phyloP scores from a whole-genome alignment of 2,888 invertebrate genomes.

The Phlogophora meticulosa region DNA sequence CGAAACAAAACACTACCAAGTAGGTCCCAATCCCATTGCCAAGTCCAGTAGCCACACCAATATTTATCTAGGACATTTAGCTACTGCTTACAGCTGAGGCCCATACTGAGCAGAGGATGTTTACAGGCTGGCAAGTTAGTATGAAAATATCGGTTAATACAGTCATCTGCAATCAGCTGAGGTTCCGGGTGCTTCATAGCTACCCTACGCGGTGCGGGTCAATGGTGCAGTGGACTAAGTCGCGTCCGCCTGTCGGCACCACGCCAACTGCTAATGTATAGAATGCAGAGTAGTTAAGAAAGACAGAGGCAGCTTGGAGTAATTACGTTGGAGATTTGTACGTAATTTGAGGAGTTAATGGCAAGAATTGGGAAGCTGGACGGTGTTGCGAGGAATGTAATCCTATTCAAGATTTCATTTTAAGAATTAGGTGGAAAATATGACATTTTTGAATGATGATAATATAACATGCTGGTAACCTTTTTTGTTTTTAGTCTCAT shows the following conservation, averaged over 20 bases:
- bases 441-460: not conserved
- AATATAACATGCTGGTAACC: too few species aligned
- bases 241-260: conserved; percentile 83
- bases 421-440: not conserved
- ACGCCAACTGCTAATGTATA: conserved; percentile 86
- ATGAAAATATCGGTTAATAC: conserved; percentile 56
- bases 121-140: conserved; percentile 35
- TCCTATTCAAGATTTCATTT: not conserved
- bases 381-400: not conserved
- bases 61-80: conserved; percentile 42
- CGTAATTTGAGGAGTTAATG: too few species aligned
- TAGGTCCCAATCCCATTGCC: conserved; percentile 28
- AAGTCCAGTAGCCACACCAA: conserved; percentile 18
- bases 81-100: not conserved
- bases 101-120: conserved; percentile 20
- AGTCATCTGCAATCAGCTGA: conserved; percentile 51
- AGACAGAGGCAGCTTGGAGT: conserved; percentile 8
- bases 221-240: conserved; percentile 91
- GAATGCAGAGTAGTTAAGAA: conserved; percentile 67
- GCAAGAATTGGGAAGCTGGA: not conserved
- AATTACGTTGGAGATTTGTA: not conserved
- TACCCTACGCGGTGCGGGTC: conserved; percentile 87
- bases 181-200: conserved; percentile 74
- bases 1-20: not conserved
- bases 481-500: not conserved